Percentiles rank a stretch among this genome's conserved stretches.
Conservation (phyloP, 1,140 invertebrate species). For the Drosophila kohkoa region DNA sequence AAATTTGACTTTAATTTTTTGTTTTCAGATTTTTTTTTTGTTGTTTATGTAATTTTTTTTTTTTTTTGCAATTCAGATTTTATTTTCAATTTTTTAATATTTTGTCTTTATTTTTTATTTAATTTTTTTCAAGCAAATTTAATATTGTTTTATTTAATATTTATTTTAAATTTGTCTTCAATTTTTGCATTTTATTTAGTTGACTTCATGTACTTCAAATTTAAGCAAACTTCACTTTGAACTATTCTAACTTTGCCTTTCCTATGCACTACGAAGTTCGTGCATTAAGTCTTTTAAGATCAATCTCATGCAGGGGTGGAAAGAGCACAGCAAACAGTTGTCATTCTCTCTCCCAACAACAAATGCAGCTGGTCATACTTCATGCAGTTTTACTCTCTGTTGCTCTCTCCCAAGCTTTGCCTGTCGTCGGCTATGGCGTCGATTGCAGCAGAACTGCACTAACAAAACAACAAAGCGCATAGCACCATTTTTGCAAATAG, state of each 20-base stretch:
- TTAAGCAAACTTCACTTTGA: not conserved
- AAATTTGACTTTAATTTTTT: too few species aligned
- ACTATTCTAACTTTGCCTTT: not conserved
- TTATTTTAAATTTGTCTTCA: too few species aligned
- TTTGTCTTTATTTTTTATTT: too few species aligned
- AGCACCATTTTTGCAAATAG: not conserved
- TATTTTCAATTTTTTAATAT: too few species aligned
- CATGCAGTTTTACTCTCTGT: not conserved
- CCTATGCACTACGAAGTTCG: not conserved
- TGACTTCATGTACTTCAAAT: not conserved
- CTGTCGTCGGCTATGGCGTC: slow-evolving; percentile 6
- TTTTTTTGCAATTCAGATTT: too few species aligned
- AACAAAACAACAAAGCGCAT: slow-evolving; percentile 20
- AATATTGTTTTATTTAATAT: too few species aligned
- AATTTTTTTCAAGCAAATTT: too few species aligned
- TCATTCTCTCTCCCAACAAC: not conserved
- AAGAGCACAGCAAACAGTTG: not conserved
- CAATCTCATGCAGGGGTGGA: not conserved
- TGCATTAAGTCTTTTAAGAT: not conserved
- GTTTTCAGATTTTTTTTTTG: too few species aligned
- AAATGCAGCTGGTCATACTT: not conserved
- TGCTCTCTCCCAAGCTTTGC: not conserved
- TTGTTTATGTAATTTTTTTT: too few species aligned
- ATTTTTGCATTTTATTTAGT: too few species aligned
- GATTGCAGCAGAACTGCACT: not conserved